A percentile compares a stretch with the other conserved stretches of the same genome.
phyloP scores from a whole-genome alignment of 2,113 vertebrate species.

The Rhizomys pruinosus region DNA sequence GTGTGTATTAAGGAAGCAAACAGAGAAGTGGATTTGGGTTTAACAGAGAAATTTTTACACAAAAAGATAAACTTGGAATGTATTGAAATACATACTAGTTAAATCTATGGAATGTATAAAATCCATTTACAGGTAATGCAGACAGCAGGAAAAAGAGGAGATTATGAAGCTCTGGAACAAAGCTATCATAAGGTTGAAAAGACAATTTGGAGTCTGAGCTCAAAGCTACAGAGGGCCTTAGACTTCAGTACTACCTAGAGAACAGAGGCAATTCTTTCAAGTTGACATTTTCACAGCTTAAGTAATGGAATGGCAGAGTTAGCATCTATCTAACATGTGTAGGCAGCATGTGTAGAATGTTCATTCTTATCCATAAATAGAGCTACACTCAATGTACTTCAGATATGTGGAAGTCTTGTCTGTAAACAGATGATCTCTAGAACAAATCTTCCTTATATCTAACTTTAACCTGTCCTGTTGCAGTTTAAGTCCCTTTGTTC shows the following conservation, averaged over 20 bases:
- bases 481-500: constrained; percentile 32
- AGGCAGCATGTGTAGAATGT: neutral
- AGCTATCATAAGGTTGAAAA: neutral
- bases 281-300: neutral
- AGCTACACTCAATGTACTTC: neutral
- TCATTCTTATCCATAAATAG: neutral
- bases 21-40: neutral
- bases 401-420: neutral
- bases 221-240: neutral
- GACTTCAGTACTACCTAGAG: neutral
- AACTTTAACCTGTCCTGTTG: neutral
- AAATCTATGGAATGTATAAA: neutral
- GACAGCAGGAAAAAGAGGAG: neutral
- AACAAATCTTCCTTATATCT: neutral
- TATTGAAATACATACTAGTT: neutral
- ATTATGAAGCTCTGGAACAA: neutral
- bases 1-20: neutral
- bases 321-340: neutral
- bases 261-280: neutral
- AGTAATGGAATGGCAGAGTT: neutral
- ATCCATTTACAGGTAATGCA: neutral
- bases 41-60: neutral
- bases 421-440: neutral
- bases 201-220: too few species aligned
- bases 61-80: neutral